Base-by-base conservation (phyloP, 2,113 vertebrate species). In the Urocolius indicus region DNA sequence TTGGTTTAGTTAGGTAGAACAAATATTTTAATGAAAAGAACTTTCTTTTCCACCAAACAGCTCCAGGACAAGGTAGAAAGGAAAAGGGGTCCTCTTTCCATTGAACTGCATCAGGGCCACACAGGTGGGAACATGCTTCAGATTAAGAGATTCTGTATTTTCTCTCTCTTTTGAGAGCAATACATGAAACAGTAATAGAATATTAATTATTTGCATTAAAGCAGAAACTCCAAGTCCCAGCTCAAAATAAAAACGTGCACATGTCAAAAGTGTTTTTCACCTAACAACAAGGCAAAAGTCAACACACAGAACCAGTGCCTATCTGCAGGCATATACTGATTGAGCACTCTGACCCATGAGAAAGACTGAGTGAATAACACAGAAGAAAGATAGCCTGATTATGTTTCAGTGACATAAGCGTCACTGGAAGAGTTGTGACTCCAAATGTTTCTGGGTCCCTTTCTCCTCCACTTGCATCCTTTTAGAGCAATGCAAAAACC, bases 181-280 rank as follows among this genome's bases (percentile, higher is more conserved):
- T 2, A 3, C 0, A 5, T 6, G 11, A 46, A 34, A 30, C 34
- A 46, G 46, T 3, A 66, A 11, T 2, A n/a, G 30, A 58, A 12
- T 2, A 6, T 30, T 13, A 55, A 80, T 57, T 36, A 21, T 10
- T 29, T 23, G 16, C 65, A n/a, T 21, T 51, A 90, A 69, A 84
- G 38, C 20, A 45, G 3, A 69, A 67, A 46, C 19, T 68, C 22
- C 24, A 59, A 59, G 19, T 19, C 3, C 9, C 29, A 36, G 8
- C n/a, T 45, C 13, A 23, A 86, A 71, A 66, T 2, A 55, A n/a
- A 55, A 34, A 22, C 0, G 0, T 11, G 16, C 11, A 9, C 20
- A 5, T 0, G 4, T 26, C 30, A 3, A 1, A 34, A 78, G 59
- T 2, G 18, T 24, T 51, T 51, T n/a, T 29, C 13, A 67, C 13